Conservation (phyloP, 2,888 invertebrate genomes). For the Anagyrus pseudococci region DNA sequence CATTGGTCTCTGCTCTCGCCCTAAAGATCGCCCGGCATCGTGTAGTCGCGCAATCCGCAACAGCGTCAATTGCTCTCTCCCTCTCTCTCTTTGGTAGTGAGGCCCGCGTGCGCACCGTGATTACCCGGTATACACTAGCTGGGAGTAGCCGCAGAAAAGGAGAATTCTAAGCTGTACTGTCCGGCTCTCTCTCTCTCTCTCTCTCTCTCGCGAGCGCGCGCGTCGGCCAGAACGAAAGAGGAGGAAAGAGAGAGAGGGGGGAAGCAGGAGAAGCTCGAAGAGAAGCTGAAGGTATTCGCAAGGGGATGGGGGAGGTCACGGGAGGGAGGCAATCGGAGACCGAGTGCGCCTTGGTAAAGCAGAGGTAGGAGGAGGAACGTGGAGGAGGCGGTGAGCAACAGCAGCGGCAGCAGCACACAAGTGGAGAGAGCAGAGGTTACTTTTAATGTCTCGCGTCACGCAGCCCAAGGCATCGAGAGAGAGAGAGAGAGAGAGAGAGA, state of each 20-base stretch:
- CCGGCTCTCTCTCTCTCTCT: no score
- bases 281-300: no score
- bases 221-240: constrained; percentile 37
- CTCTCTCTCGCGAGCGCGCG: no score
- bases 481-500: constrained; percentile 11
- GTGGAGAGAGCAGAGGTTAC: constrained; percentile 59
- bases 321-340: no score
- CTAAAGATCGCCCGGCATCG: neutral
- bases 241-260: constrained; percentile 13
- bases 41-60: constrained; percentile 16
- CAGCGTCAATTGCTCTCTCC: constrained; percentile 41
- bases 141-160: constrained; percentile 10
- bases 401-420: constrained; percentile 9
- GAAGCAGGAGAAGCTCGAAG: neutral
- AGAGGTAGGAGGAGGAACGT: no score
- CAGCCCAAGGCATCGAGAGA: constrained; percentile 52
- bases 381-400: constrained; percentile 16
- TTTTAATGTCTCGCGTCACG: constrained; percentile 63
- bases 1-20: constrained; percentile 2
- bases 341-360: no score
- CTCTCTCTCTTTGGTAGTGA: neutral
- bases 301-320: no score
- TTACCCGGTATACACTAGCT: constrained; percentile 43
- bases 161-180: constrained; percentile 47
- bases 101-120: constrained; percentile 6